Percentiles rank a stretch among this genome's conserved stretches.
Evolutionary conservation across 2,797 vertebrate species (phyloP).

Genomic region (Cyclopterus lumpus): DNA sequence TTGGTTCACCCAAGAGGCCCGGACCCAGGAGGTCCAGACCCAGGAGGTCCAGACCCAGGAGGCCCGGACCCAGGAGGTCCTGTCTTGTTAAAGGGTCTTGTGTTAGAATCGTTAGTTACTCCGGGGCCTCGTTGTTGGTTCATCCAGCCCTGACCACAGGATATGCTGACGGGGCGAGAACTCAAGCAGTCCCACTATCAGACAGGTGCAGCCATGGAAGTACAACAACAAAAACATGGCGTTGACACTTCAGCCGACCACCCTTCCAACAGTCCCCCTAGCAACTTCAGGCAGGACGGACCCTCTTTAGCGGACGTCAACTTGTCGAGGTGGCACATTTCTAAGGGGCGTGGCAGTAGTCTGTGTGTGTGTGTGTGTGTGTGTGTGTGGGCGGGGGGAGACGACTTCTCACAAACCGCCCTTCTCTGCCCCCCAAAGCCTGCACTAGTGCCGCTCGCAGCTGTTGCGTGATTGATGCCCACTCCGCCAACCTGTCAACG

Average conservation of each 20-base stretch:
- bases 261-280: slow-evolving; percentile 21
- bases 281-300: slow-evolving; percentile 40
- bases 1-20: neutral
- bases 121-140: neutral
- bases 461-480: slow-evolving; percentile 79
- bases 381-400: slow-evolving; percentile 4
- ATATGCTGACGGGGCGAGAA: neutral
- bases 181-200: no score
- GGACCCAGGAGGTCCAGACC: neutral
- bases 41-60: neutral
- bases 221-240: neutral
- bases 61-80: neutral
- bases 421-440: slow-evolving; percentile 49
- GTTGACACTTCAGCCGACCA: no score
- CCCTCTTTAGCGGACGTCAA: slow-evolving; percentile 38
- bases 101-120: neutral
- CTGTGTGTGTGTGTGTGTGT: neutral
- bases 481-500: slow-evolving; percentile 70
- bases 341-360: neutral
- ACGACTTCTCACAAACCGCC: slow-evolving; percentile 50
- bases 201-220: neutral
- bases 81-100: neutral
- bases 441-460: slow-evolving; percentile 59
- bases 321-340: slow-evolving; percentile 75
- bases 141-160: neutral